Conservation (phyloP, 2,113 vertebrate genomes). For the Astur gentilis region DNA sequence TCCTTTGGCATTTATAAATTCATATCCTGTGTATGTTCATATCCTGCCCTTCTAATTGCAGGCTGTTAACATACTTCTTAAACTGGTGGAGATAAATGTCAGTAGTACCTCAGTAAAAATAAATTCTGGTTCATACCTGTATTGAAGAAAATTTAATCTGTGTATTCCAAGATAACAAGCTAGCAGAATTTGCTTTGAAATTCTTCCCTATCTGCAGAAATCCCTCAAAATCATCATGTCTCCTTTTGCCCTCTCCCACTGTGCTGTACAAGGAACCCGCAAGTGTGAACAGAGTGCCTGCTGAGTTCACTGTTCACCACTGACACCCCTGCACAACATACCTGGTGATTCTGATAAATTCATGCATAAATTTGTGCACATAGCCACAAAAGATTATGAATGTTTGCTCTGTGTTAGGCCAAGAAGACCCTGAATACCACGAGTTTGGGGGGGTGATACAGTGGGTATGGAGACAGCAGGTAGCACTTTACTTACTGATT, state of each 20-base stretch:
- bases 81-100: background rate
- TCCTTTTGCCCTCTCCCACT: background rate
- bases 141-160: background rate
- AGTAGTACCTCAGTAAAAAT: background rate
- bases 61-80: background rate
- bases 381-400: background rate
- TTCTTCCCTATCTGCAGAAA: background rate
- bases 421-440: background rate
- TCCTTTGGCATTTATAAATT: conserved; percentile 38
- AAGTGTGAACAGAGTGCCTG: background rate
- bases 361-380: background rate
- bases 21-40: conserved; percentile 8
- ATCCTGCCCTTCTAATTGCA: conserved; percentile 8
- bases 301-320: background rate
- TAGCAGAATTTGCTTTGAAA: background rate
- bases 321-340: background rate
- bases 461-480: background rate
- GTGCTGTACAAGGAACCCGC: background rate
- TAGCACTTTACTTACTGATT: background rate
- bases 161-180: background rate
- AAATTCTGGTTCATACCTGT: background rate
- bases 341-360: background rate
- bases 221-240: background rate
- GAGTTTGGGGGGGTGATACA: background rate
- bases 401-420: background rate